A percentile compares a stretch with the other conserved stretches of the same genome.
Evolutionary conservation across 37 sponge, comb jelly and placozoan species (phyloP).

Genomic region (Diacarnus erythraeanus): DNA sequence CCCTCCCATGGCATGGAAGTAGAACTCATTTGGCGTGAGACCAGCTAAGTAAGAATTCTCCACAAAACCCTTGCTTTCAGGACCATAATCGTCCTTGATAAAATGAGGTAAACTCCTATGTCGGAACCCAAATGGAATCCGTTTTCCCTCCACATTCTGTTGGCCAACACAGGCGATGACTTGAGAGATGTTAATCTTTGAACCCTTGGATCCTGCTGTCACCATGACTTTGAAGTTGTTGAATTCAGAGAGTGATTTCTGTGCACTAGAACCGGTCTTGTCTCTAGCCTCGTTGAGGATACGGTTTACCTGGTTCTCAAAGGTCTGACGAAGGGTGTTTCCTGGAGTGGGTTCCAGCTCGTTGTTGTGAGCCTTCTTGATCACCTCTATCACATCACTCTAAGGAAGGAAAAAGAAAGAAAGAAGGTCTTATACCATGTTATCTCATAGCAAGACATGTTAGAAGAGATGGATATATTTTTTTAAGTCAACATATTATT

Average conservation of each 20-base stretch:
- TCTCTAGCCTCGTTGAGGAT: conserved; percentile 97
- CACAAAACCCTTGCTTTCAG: conserved; percentile 98
- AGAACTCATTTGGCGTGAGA: conserved; percentile 98
- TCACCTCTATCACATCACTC: conserved; percentile 96
- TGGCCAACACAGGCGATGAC: conserved; percentile 99
- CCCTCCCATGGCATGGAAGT: conserved; percentile 99
- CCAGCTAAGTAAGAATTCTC: conserved; percentile 99
- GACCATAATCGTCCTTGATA: conserved; percentile 99
- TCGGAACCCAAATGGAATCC: conserved; percentile 99
- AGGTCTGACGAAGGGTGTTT: conserved; percentile 97
- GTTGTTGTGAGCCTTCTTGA: conserved; percentile 98
- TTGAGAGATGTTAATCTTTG: conserved; percentile 99
- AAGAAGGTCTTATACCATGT: neutral
- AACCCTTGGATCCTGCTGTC: conserved; percentile 98
- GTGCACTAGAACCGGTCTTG: conserved; percentile 97
- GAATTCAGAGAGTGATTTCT: conserved; percentile 92
- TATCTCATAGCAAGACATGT: neutral
- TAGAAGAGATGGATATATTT: neutral
- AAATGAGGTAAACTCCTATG: conserved; percentile 98
- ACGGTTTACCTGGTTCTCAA: conserved; percentile 99
- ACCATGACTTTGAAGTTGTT: conserved; percentile 99
- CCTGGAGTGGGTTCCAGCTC: conserved; percentile 98
- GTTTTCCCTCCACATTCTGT: conserved; percentile 99
- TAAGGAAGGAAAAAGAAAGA: neutral
- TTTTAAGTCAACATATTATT: no score